phyloP scores from a whole-genome alignment of 2,888 invertebrate genomes.

The Herminia tarsipennalis region DNA sequence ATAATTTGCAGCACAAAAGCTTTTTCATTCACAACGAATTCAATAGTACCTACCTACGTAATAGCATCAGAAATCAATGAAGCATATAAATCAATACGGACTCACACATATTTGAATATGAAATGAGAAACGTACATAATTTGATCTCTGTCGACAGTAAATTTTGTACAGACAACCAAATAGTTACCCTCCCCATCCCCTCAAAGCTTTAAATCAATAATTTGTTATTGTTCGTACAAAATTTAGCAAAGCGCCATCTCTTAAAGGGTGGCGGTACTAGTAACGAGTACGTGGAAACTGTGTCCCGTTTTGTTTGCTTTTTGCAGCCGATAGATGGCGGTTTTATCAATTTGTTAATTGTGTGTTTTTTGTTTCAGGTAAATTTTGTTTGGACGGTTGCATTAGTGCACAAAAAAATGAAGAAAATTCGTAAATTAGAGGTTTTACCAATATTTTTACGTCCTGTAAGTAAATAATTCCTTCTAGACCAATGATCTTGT shows the following conservation, averaged over 20 bases:
- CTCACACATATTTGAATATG: constrained; percentile 7
- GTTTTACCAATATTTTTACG: too few relatives aligned
- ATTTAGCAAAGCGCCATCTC: constrained; percentile 37
- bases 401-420: too few relatives aligned
- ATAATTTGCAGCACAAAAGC: too few relatives aligned
- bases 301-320: constrained; percentile 15
- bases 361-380: constrained; percentile 41
- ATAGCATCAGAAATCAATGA: too few relatives aligned
- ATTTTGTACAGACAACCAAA: constrained; percentile 35
- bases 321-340: constrained; percentile 32
- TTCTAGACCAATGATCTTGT: too few relatives aligned
- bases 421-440: too few relatives aligned
- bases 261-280: constrained; percentile 21
- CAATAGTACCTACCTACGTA: neutral
- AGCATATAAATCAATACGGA: constrained; percentile 29
- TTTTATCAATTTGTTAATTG: constrained; percentile 21
- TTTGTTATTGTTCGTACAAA: constrained; percentile 17
- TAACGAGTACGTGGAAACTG: neutral
- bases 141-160: constrained; percentile 38
- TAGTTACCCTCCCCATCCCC: constrained; percentile 19
- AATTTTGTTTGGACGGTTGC: constrained; percentile 10
- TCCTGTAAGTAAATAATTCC: too few relatives aligned
- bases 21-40: neutral
- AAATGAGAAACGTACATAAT: constrained; percentile 24
- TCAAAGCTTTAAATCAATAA: constrained; percentile 34